Base-by-base conservation (phyloP, 2,888 invertebrate species). In the Watsonalla cultraria region DNA sequence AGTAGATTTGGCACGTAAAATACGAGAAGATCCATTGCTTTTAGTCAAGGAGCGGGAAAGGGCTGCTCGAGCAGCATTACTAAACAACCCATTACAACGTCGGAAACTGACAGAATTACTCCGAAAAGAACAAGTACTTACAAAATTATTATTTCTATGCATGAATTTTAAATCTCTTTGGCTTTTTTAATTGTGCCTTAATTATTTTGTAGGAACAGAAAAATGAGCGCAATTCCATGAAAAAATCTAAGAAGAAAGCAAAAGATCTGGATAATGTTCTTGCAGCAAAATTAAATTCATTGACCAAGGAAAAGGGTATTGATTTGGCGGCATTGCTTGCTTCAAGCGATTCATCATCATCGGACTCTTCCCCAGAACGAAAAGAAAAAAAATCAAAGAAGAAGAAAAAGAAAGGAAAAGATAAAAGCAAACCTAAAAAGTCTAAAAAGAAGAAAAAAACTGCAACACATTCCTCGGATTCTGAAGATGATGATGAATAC, bases 21-120 rank as follows among this genome's bases (percentile, higher is more conserved):
- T 98, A 60, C 93, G 98, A 76, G 98, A 99, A 82, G 99, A 99
- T 91, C 99, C 99, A 0, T 83, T 99, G 45, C 94, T 97, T 76
- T 92, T 95, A 5, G 98, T 99, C 7, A 96, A 95, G 70, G 96
- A 97, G 74, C 93, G 96, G 54, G 98, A 98, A 86, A 94, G 97
- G 76, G 98, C 98, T 74, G 95, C 96, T 0, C 91, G 96, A 46
- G 94, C 95, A 56, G 95, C 96, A 56, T 90, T 99, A 42, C 81
- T 99, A 5, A 96, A 97, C 69, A 99, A 99, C 91, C 98, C 98
- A 0, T 93, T 98, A 0, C 97, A 97, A 81, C 88, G 99, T 64
- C 97, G 97, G 64, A 95, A 95, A 72, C 88, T 99, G 0, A 94
- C 97, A 67, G 94, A 96, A 74, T 91, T 97, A 70, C 93, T 98